phyloP scores from a whole-genome alignment of 1,140 invertebrate species.

The Colletes latitarsis region DNA sequence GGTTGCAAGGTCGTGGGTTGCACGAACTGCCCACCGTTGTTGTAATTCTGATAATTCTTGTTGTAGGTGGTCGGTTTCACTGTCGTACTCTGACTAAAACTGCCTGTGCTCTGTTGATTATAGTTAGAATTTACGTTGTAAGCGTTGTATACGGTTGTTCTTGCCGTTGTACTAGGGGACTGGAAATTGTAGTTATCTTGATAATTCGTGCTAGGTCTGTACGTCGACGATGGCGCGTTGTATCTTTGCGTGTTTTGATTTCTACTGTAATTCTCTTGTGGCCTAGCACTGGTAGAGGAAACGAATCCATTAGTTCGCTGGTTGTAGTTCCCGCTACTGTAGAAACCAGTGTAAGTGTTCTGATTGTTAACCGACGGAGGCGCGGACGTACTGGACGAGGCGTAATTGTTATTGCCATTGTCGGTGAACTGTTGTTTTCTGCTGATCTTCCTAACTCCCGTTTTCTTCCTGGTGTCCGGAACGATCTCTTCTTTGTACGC shows the following conservation, averaged over 20 bases:
- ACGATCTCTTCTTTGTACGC: conserved; percentile 72
- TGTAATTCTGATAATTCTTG: conserved; percentile 63
- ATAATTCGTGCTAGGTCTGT: conserved; percentile 69
- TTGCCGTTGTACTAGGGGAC: conserved; percentile 70
- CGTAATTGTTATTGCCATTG: conserved; percentile 62
- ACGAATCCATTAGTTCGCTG: conserved; percentile 58
- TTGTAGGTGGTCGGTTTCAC: conserved; percentile 58
- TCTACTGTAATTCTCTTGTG: conserved; percentile 69
- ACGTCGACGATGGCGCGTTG: conserved; percentile 63
- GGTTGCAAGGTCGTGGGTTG: conserved; percentile 72
- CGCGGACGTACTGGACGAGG: conserved; percentile 58
- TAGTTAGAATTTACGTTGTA: conserved; percentile 68
- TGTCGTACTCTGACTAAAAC: conserved; percentile 56
- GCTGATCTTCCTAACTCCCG: conserved; percentile 74
- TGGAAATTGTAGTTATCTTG: conserved; percentile 73
- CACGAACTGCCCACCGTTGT: conserved; percentile 57
- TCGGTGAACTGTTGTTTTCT: conserved; percentile 73
- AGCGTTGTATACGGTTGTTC: conserved; percentile 59
- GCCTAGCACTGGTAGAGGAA: conserved; percentile 60
- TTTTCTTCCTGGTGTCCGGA: conserved; percentile 76
- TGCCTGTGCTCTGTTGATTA: conserved; percentile 63
- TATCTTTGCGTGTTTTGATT: conserved; percentile 63
- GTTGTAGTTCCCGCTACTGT: conserved; percentile 61
- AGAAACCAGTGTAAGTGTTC: conserved; percentile 63
- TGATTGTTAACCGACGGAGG: conserved; percentile 60